Conservation (phyloP, 1,140 invertebrate species). For the Nylanderia fulva region DNA sequence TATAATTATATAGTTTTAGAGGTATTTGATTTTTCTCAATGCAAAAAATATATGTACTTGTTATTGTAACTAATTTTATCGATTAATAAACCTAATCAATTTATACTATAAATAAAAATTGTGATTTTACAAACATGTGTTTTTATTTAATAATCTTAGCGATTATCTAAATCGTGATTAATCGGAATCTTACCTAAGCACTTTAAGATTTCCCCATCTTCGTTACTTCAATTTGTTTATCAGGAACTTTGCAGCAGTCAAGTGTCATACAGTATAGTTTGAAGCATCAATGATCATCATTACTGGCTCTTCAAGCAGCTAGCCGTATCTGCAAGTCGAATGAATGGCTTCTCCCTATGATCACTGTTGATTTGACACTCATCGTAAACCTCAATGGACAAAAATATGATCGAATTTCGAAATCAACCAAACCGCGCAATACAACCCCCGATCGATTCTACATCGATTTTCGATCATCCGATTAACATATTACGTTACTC, state of each 20-base stretch:
- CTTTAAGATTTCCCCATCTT: slow-evolving; percentile 7
- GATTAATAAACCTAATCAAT: neutral
- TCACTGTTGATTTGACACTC: neutral
- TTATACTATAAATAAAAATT: neutral
- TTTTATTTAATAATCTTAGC: neutral
- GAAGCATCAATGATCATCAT: neutral
- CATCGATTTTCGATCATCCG: slow-evolving; percentile 26
- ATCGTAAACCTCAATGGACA: neutral
- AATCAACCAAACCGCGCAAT: neutral
- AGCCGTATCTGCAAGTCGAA: neutral
- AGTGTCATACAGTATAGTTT: slow-evolving; percentile 17
- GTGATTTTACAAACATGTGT: neutral
- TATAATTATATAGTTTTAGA: neutral
- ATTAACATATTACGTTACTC: neutral
- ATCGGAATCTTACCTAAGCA: slow-evolving; percentile 39
- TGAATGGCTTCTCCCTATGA: neutral
- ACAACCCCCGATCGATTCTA: neutral
- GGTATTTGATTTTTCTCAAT: neutral
- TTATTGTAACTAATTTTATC: slow-evolving; percentile 22
- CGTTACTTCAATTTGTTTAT: slow-evolving; percentile 6
- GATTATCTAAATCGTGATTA: neutral
- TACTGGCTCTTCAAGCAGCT: neutral
- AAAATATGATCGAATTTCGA: neutral
- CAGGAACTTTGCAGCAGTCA: neutral
- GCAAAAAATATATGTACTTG: neutral